Base-by-base conservation (phyloP, 2,888 invertebrate genomes). In the Agrotis segetum region DNA sequence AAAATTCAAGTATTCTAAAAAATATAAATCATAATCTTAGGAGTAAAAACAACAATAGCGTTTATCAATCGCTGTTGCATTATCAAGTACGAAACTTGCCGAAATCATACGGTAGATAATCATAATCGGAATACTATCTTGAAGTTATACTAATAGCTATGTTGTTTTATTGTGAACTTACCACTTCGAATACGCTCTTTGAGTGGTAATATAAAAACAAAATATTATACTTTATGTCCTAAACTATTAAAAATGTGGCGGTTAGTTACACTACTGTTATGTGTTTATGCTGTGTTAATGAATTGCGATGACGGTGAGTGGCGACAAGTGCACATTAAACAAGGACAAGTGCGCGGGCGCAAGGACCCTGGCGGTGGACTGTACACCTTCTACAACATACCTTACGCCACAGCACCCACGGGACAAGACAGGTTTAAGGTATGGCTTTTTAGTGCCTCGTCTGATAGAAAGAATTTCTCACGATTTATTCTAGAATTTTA, bases 341-440 rank as follows among this genome's bases (percentile, higher is more conserved):
- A 91, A 71, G 92, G 92, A 1, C 84, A 85, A 0, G 88, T 92
- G 17, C 84, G 86, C 5, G 92, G 92, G 0, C 90, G 88, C 61
- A 88, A 76, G 49, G 87, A 88, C 4, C 75, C 85, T 0, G 79
- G 73, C 6, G 74, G 82, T 9, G 86, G 86, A n/a, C 69, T 89
- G 7, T 92, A 81, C 61, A 75, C 74, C 2, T 93, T 91, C 69
- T 84, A 90, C 24, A 85, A 86, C 44, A 90, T 93, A 7, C 91
- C 92, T 0, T 93, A 92, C 56, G 92, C 92, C 0, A 90, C 87
- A 1, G 89, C 84, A 1, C 92, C 92, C 0, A 87, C 76, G 1
- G 92, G 91, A 6, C 24, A 44, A 0, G 58, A 91, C 17, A 88
- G 74, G 68, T 92, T 87, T 70, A 91, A 89, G 89, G 92, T 92